These are phyloP conservation scores for Setipinna tenuifilis DNA, from an alignment of 2,797 vertebrate species.

Conservation along the genomic window DNA sequence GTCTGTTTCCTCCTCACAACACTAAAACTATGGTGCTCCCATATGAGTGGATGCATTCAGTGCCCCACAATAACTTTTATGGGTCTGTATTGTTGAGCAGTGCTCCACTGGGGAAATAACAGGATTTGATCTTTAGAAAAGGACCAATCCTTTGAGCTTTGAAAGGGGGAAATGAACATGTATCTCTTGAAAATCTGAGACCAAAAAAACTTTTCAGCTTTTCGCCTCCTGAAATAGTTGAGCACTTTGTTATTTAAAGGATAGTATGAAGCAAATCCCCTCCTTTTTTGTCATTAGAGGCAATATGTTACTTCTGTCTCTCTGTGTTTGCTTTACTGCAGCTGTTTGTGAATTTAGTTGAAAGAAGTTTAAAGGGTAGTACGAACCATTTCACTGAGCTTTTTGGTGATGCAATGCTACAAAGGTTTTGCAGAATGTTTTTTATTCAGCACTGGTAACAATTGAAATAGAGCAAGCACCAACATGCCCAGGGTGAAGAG, in stretches of 20 bases:
- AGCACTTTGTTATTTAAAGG: background rate
- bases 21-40: background rate
- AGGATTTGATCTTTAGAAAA: conserved; percentile 17
- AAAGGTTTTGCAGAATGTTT: background rate
- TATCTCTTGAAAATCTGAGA: background rate
- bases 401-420: background rate
- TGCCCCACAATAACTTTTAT: conserved; percentile 20
- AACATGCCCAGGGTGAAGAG: no score
- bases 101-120: background rate
- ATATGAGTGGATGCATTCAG: background rate
- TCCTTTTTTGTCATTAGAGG: conserved; percentile 39
- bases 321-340: conserved; percentile 50
- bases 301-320: conserved; percentile 10
- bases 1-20: background rate
- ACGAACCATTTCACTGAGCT: background rate
- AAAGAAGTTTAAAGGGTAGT: background rate
- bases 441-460: no score
- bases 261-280: conserved; percentile 1
- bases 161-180: background rate
- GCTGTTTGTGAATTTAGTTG: conserved; percentile 34
- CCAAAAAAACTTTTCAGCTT: no score
- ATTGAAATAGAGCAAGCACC: no score
- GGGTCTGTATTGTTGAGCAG: background rate
- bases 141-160: background rate
- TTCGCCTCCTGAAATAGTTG: background rate